A percentile compares a stretch with the other conserved stretches of the same genome.
These are phyloP conservation scores for Chionis minor DNA, from an alignment of 2,113 vertebrate genomes.

Conservation along the genomic window DNA sequence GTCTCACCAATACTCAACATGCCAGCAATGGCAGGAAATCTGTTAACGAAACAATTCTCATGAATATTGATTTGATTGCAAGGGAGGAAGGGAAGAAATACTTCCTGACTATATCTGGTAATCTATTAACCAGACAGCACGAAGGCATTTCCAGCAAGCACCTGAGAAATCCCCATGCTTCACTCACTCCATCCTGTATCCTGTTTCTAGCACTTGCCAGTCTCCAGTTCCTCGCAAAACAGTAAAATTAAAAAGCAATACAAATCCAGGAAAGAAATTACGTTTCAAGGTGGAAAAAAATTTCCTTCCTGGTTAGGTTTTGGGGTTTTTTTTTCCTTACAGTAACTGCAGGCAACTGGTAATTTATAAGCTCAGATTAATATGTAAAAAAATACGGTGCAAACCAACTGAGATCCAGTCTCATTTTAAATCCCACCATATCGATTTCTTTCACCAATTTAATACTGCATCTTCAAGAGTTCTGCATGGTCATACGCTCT, in stretches of 20 bases:
- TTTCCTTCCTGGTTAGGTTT: neutral
- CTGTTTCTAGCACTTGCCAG: neutral
- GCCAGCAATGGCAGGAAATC: neutral
- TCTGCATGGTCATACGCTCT: neutral
- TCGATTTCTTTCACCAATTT: neutral
- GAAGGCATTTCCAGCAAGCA: neutral
- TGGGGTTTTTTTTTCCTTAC: neutral
- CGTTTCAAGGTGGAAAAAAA: neutral
- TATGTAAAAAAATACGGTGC: neutral
- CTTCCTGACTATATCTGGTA: neutral
- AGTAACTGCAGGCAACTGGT: neutral
- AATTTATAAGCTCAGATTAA: neutral
- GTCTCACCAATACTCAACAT: neutral
- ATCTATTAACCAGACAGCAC: neutral
- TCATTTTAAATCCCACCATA: neutral
- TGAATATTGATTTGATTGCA: neutral
- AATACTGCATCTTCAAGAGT: neutral
- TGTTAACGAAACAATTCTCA: neutral
- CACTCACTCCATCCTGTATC: neutral
- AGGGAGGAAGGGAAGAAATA: neutral
- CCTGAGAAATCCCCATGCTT: neutral
- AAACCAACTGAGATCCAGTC: neutral
- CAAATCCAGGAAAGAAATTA: slow-evolving; percentile 8
- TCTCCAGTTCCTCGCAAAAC: neutral
- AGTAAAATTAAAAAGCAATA: neutral